A percentile compares a stretch with the other conserved stretches of the same genome.
Evolutionary conservation across 1,140 invertebrate genomes (phyloP).

Genomic region (Brachionus angularis): DNA sequence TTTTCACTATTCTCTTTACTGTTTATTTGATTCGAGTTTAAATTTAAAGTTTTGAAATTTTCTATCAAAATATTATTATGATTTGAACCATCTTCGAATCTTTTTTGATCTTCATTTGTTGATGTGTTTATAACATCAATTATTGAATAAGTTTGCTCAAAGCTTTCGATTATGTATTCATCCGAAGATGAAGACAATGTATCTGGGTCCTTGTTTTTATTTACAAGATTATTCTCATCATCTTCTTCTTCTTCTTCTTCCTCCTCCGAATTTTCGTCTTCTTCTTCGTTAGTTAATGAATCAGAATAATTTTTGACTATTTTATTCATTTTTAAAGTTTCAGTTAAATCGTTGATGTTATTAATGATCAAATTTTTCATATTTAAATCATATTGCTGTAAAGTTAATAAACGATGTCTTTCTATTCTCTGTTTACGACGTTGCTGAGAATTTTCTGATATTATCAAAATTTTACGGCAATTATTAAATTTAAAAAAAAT

Average conservation of each 20-base stretch:
- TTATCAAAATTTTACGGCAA: too few species aligned
- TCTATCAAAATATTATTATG: too few species aligned
- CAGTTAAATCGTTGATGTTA: slow-evolving; percentile 39
- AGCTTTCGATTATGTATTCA: slow-evolving; percentile 32
- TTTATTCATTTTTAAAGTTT: slow-evolving; percentile 29
- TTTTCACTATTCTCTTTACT: too few species aligned
- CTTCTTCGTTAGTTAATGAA: background rate
- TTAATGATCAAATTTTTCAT: slow-evolving; percentile 43
- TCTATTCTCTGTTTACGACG: slow-evolving; percentile 42
- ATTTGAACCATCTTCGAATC: too few species aligned
- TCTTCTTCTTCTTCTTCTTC: slow-evolving; percentile 6
- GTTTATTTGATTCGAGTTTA: too few species aligned
- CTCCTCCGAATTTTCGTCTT: background rate
- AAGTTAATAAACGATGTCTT: slow-evolving; percentile 11
- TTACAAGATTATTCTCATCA: background rate
- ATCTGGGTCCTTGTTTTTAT: slow-evolving; percentile 15
- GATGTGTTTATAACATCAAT: background rate
- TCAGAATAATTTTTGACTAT: background rate
- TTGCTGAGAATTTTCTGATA: slow-evolving; percentile 31
- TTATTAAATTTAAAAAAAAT: slow-evolving; percentile 20
- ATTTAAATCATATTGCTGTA: slow-evolving; percentile 43
- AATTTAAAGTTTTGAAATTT: too few species aligned
- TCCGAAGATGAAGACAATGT: too few species aligned
- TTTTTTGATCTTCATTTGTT: slow-evolving; percentile 9
- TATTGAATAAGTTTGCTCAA: slow-evolving; percentile 38